phyloP scores from a whole-genome alignment of 2,113 vertebrate species.

The Dromaius novaehollandiae region DNA sequence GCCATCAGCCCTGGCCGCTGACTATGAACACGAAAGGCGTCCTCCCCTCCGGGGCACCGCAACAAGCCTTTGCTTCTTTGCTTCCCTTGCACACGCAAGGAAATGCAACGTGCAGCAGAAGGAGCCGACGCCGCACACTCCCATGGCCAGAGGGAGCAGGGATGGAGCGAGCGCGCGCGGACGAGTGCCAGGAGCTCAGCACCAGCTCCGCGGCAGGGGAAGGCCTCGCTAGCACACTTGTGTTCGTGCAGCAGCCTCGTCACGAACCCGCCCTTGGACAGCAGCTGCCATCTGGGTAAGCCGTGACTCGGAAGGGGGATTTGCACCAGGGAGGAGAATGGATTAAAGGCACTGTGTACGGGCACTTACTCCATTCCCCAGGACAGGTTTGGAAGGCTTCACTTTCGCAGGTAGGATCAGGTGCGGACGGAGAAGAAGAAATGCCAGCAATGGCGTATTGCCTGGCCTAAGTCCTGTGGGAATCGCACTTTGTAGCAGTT shows the following conservation, averaged over 20 bases:
- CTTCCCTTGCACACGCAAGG: background rate
- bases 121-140: background rate
- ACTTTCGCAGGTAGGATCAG: background rate
- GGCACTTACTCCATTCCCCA: background rate
- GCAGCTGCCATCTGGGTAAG: background rate
- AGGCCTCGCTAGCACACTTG: background rate
- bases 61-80: background rate
- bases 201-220: background rate
- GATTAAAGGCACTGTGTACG: background rate
- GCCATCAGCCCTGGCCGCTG: background rate
- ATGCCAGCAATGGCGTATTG: background rate
- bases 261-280: constrained; percentile 25
- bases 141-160: background rate
- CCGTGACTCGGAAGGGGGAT: background rate
- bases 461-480: background rate
- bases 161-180: background rate
- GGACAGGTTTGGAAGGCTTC: background rate
- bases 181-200: background rate
- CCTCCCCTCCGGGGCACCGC: background rate
- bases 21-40: background rate
- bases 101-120: background rate
- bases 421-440: background rate
- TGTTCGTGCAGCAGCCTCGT: background rate
- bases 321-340: background rate
- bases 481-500: background rate